Evolutionary conservation across 2,888 invertebrate species (phyloP), one percentile per base, ranked within the genome.

Genomic region (Mantis religiosa): DNA sequence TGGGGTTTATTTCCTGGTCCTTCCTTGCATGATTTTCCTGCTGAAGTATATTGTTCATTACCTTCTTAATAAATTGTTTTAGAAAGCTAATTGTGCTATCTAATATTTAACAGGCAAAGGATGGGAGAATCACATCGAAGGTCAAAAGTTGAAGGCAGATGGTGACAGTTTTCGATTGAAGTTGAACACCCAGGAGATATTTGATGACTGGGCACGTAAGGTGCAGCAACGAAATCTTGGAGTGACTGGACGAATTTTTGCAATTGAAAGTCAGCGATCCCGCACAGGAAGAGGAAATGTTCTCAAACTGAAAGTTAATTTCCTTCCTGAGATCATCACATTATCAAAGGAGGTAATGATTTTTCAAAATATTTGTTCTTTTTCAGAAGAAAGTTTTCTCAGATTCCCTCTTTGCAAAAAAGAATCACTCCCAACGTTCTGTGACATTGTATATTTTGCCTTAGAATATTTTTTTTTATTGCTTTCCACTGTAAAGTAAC

Each of bases 111-210:
- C 90, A 96, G 96, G 97, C 86, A 99, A 98, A 93, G 99, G 98
- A 82, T 99, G 99, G 99, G 99, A 99, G 93, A 98, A 98, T 91
- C 99, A 99, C 93, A 98, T 99, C 87, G 99, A 99, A 93, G 99
- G 99, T 20, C 98, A 99, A 93, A 98, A 98, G 92, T 94, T 99
- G 89, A 99, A 99, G 93, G 98, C 97, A 6, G 99, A 99, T 92
- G 99, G 99, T 6, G 99, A 99, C 92, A 99, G 98, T 93, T 99
- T 99, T 94, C 96, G 98, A 27, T 94, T 97, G 89, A 99, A 99
- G 93, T 94, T 99, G 82, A 99, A 99, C 92, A 99, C 99, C 0
- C 97, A 98, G 92, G 98, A 98, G 93, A 98, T 99, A 86, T 99
- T 99, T 93, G 99, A 99, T 92, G 99, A 99, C 92, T 99, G 99